Conservation (phyloP, 2,888 invertebrate genomes). For the Epirrita christyi region DNA sequence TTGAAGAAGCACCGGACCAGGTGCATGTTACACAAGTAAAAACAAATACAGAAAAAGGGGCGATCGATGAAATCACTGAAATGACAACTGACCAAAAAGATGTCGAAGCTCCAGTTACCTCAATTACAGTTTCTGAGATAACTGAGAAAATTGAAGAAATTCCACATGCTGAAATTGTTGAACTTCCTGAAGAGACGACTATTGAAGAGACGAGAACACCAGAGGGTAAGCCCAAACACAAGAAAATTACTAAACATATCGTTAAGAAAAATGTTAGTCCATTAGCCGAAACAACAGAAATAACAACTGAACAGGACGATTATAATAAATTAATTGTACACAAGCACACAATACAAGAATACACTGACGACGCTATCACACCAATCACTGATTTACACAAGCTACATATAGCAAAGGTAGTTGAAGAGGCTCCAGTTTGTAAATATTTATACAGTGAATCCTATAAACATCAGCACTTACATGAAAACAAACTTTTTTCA, state of each 20-base stretch:
- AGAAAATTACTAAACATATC: constrained; percentile 22
- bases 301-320: constrained; percentile 48
- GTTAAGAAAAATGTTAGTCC: constrained; percentile 51
- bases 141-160: constrained; percentile 17
- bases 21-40: constrained; percentile 18
- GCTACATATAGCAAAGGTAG: constrained; percentile 32
- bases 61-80: constrained; percentile 26
- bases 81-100: constrained; percentile 43
- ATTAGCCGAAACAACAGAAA: constrained; percentile 57
- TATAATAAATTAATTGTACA: constrained; percentile 47
- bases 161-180: constrained; percentile 33
- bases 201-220: constrained; percentile 30
- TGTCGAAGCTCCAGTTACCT: constrained; percentile 38
- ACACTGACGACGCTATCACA: constrained; percentile 36
- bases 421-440: constrained; percentile 43
- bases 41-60: too few species aligned
- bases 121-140: constrained; percentile 25
- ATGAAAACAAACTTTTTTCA: constrained; percentile 54
- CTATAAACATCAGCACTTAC: not conserved
- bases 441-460: too few species aligned
- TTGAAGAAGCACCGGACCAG: constrained; percentile 51
- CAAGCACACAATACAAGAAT: constrained; percentile 49
- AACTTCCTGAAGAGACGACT: constrained; percentile 25
- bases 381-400: constrained; percentile 30
- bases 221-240: constrained; percentile 47